A percentile compares a stretch with the other conserved stretches of the same genome.
phyloP scores from a whole-genome alignment of 2,113 vertebrate species.

The Oncorhynchus clarkii region DNA sequence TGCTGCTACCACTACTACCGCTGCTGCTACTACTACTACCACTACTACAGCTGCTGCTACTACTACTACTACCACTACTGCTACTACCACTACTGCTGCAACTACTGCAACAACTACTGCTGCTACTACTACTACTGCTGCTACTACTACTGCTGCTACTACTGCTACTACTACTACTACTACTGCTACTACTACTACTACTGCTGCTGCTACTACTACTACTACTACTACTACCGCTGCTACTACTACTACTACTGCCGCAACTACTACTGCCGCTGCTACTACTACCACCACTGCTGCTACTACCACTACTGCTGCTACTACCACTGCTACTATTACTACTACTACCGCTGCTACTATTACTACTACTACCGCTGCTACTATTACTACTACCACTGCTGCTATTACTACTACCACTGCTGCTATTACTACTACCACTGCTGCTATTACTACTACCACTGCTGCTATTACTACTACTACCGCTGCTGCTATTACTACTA shows the following conservation, averaged over 20 bases:
- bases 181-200: neutral
- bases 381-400: neutral
- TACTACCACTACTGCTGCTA: too few species aligned
- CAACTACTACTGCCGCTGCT: too few species aligned
- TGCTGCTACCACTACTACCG: neutral
- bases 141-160: constrained; percentile 5
- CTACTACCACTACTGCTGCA: neutral
- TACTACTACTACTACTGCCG: neutral
- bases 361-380: constrained; percentile 7
- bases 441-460: neutral
- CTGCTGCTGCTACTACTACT: neutral
- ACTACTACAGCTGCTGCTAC: too few species aligned
- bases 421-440: neutral
- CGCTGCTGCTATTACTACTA: too few species aligned
- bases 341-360: neutral
- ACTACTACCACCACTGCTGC: constrained; percentile 15
- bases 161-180: neutral
- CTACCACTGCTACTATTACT: neutral
- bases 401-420: too few species aligned
- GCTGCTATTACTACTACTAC: too few species aligned
- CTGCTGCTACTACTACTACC: neutral
- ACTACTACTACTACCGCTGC: neutral
- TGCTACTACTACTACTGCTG: neutral
- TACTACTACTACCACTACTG: neutral
- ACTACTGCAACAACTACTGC: neutral